Conservation (phyloP, 2,797 vertebrate genomes). For the Platyrinchus mystaceus region DNA sequence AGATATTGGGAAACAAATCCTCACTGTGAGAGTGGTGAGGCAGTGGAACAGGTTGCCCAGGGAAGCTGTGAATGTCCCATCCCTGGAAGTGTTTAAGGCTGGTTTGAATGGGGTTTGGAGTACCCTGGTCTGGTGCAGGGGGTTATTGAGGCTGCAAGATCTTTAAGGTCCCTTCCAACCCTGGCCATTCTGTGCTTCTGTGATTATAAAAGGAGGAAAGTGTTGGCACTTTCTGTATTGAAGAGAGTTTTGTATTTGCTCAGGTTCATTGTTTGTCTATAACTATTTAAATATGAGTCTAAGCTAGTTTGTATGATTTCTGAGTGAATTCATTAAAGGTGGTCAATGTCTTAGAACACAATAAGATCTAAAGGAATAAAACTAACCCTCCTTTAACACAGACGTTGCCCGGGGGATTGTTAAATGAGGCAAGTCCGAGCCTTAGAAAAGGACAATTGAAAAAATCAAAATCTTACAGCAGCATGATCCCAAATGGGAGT, state of each 20-base stretch:
- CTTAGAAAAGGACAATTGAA: not conserved
- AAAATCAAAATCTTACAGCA: not conserved
- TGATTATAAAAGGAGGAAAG: not conserved
- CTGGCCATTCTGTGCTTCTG: not conserved
- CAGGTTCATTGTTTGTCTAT: not conserved
- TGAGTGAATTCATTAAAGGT: not conserved
- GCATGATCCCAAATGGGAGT: not conserved
- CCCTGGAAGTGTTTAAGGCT: not conserved
- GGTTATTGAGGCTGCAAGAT: not conserved
- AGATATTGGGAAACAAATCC: not conserved
- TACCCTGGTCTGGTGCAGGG: no score
- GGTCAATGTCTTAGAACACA: not conserved
- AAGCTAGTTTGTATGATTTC: not conserved
- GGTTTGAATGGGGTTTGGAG: not conserved
- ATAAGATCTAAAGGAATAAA: not conserved
- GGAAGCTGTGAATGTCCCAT: not conserved
- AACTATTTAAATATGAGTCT: not conserved
- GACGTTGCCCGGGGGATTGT: not conserved
- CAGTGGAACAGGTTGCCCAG: not conserved
- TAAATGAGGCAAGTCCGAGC: not conserved
- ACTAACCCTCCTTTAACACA: fast-evolving
- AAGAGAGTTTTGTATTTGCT: not conserved
- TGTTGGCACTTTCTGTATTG: not conserved
- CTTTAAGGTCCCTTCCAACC: not conserved
- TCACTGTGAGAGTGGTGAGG: fast-evolving